Evolutionary conservation across 2,888 invertebrate species (phyloP).

Genomic region (Proisotoma minuta): DNA sequence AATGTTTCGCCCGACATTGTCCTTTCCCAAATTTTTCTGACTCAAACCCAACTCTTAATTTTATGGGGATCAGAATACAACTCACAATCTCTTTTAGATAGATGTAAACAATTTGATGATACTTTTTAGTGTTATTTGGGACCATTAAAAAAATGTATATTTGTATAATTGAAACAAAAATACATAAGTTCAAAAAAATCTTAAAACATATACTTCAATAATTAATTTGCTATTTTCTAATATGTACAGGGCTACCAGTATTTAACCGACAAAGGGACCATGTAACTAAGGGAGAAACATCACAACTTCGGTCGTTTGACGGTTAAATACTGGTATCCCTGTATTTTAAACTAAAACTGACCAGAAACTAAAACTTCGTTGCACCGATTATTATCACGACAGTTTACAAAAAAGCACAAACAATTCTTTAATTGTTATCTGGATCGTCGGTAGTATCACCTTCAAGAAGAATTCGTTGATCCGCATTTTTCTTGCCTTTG

Average conservation of each 20-base stretch:
- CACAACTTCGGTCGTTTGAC: too few species aligned
- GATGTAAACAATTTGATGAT: constrained; percentile 35
- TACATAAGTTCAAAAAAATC: not conserved
- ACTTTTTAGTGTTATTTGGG: not conserved
- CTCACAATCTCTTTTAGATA: constrained; percentile 20
- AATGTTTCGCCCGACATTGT: constrained; percentile 31
- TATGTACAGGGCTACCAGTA: too few species aligned
- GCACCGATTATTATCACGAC: too few species aligned
- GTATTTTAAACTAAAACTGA: too few species aligned
- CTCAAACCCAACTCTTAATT: constrained; percentile 38
- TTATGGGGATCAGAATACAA: constrained; percentile 40
- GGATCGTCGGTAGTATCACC: constrained; percentile 47
- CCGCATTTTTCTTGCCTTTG: constrained; percentile 34
- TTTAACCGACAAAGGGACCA: too few species aligned
- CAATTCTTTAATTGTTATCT: too few species aligned
- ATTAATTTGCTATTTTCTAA: too few species aligned
- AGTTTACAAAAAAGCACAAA: too few species aligned
- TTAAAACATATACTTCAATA: not conserved
- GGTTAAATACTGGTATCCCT: too few species aligned
- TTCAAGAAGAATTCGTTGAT: constrained; percentile 43
- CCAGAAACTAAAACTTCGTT: too few species aligned
- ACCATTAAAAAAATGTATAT: too few species aligned
- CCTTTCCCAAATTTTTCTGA: constrained; percentile 38
- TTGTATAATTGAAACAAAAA: not conserved
- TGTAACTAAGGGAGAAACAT: too few species aligned